Percentiles rank a stretch among this genome's conserved stretches.
These are phyloP conservation scores for Hydraecia micacea DNA, from an alignment of 2,888 invertebrate species.

Conservation along the genomic window DNA sequence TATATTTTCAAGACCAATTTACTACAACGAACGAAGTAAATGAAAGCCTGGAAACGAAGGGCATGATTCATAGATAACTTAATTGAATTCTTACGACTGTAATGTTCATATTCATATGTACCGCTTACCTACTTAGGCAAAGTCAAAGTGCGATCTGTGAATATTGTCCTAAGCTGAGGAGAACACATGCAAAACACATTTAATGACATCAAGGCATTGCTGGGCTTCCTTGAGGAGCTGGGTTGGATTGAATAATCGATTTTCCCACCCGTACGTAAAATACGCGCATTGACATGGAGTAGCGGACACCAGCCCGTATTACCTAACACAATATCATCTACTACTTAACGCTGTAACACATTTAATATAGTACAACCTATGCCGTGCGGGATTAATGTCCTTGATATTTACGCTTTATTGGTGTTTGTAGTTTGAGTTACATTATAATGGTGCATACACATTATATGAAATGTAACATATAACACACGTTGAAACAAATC, in stretches of 20 bases:
- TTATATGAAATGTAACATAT: neutral
- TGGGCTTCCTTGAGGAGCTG: too few relatives aligned
- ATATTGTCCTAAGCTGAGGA: neutral
- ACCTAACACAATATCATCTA: neutral
- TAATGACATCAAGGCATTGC: neutral
- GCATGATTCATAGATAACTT: neutral
- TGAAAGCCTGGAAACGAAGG: neutral
- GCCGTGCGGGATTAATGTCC: neutral
- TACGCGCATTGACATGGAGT: neutral
- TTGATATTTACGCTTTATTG: neutral
- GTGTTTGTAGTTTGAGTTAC: constrained; percentile 8
- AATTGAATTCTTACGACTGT: neutral
- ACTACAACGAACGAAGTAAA: neutral
- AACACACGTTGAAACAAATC: neutral
- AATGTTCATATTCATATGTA: neutral
- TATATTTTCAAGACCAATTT: neutral
- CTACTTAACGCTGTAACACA: too few relatives aligned
- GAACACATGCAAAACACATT: constrained; percentile 8
- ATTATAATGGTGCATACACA: constrained; percentile 1
- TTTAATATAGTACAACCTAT: neutral
- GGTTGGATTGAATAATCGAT: neutral
- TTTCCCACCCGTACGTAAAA: neutral
- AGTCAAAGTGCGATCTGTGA: neutral
- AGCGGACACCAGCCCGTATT: neutral
- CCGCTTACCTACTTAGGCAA: too few relatives aligned